Conservation (phyloP, 2,797 vertebrate genomes). For the Myripristis jacobus region DNA sequence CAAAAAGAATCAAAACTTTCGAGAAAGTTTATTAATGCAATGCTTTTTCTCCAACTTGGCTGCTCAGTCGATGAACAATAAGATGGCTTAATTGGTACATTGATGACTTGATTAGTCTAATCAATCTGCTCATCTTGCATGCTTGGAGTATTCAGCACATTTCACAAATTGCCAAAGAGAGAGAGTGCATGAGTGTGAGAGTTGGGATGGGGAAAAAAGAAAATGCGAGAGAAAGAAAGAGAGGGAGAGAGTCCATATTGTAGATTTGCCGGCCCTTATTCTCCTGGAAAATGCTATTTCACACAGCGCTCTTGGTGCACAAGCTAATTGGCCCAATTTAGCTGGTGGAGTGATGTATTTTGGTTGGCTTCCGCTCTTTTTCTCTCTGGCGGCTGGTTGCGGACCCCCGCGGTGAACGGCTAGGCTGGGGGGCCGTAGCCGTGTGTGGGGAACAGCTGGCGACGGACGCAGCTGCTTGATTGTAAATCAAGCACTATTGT, state of each 20-base stretch:
- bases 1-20: constrained; percentile 39
- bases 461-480: constrained; percentile 83
- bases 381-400: constrained; percentile 69
- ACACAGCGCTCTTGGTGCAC: constrained; percentile 44
- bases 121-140: constrained; percentile 48
- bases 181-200: constrained; percentile 6
- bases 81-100: constrained; percentile 38
- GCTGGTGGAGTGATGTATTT: constrained; percentile 52
- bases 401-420: constrained; percentile 71
- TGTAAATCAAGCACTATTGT: constrained; percentile 83
- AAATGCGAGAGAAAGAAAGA: not conserved
- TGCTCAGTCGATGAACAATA: constrained; percentile 31
- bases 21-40: constrained; percentile 14
- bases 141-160: constrained; percentile 25
- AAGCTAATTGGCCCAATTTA: constrained; percentile 78
- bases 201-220: not conserved
- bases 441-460: constrained; percentile 75
- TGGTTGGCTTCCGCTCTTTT: constrained; percentile 64
- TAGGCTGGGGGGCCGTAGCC: constrained; percentile 60
- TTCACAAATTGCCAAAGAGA: constrained; percentile 27
- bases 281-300: constrained; percentile 24
- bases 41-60: constrained; percentile 9
- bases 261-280: constrained; percentile 33
- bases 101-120: constrained; percentile 53
- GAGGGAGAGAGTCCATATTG: constrained; percentile 22